Conservation (phyloP, 1,140 invertebrate genomes). For the Papilio aristodemus region DNA sequence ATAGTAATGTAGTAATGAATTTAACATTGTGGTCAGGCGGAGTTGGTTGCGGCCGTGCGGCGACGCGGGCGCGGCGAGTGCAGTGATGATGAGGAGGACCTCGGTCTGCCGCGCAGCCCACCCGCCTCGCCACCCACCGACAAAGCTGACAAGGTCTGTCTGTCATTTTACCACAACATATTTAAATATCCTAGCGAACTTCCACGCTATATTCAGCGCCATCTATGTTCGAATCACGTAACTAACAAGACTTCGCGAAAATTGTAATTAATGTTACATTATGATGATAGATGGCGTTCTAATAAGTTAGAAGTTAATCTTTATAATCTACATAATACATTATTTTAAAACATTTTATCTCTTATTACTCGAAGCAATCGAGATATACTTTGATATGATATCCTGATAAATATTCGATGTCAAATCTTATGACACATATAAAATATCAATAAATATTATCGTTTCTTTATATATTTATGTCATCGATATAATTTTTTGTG, state of each 20-base stretch:
- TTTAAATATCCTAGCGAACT: too few relatives aligned
- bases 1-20: too few relatives aligned
- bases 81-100: slow-evolving; percentile 83
- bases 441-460: slow-evolving; percentile 1
- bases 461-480: slow-evolving; percentile 7
- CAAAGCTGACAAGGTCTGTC: slow-evolving; percentile 82
- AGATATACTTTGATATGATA: background rate
- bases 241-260: background rate
- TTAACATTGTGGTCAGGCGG: slow-evolving; percentile 75
- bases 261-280: background rate
- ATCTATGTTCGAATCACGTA: background rate
- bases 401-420: background rate
- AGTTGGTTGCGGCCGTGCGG: slow-evolving; percentile 82
- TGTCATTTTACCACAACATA: too few relatives aligned
- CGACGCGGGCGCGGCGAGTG: slow-evolving; percentile 80
- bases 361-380: slow-evolving; percentile 28
- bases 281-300: background rate
- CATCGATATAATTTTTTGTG: background rate
- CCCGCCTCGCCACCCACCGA: slow-evolving; percentile 82
- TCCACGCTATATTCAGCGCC: slow-evolving; percentile 36
- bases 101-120: slow-evolving; percentile 84
- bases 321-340: background rate
- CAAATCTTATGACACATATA: slow-evolving; percentile 20
- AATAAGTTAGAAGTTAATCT: background rate
- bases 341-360: background rate